A percentile compares a stretch with the other conserved stretches of the same genome.
These are phyloP conservation scores for Myathropa florea DNA, from an alignment of 2,888 invertebrate species.

Conservation along the genomic window DNA sequence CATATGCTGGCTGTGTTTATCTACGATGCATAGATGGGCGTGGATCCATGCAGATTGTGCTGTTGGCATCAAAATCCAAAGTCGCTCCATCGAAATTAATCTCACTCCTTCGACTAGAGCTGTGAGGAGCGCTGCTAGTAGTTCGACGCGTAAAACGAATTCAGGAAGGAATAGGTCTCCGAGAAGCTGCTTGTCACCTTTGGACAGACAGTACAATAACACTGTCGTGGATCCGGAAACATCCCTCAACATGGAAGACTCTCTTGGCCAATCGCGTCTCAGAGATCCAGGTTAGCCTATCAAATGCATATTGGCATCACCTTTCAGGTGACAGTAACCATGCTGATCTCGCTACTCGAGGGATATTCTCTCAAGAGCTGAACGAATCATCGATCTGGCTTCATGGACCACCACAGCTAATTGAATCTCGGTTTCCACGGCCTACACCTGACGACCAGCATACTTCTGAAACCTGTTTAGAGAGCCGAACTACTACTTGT, in stretches of 20 bases:
- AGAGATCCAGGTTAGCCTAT: slow-evolving; percentile 73
- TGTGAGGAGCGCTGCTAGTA: slow-evolving; percentile 6
- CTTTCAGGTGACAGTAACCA: slow-evolving; percentile 74
- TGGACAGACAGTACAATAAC: slow-evolving; percentile 72
- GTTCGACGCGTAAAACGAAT: neutral
- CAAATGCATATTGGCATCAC: slow-evolving; percentile 72
- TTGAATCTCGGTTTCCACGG: neutral
- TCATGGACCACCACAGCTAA: neutral
- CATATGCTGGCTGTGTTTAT: neutral
- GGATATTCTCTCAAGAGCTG: slow-evolving; percentile 25
- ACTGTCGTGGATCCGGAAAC: slow-evolving; percentile 57
- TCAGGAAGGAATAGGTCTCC: neutral
- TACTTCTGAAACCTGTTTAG: neutral
- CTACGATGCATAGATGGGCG: neutral
- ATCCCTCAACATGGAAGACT: slow-evolving; percentile 49
- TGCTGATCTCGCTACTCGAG: slow-evolving; percentile 74
- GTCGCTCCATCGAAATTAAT: slow-evolving; percentile 4
- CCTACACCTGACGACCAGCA: neutral
- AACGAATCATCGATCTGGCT: neutral
- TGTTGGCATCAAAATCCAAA: neutral
- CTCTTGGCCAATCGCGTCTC: slow-evolving; percentile 74
- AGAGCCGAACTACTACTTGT: neutral
- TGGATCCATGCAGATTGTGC: neutral
- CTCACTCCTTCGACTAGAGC: neutral
- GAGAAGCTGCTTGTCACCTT: slow-evolving; percentile 12